A percentile compares a stretch with the other conserved stretches of the same genome.
These are phyloP conservation scores for Chrysaora quinquecirrha DNA, from an alignment of 30 jellyfish, hydroid and myxozoan genomes.

Conservation along the genomic window DNA sequence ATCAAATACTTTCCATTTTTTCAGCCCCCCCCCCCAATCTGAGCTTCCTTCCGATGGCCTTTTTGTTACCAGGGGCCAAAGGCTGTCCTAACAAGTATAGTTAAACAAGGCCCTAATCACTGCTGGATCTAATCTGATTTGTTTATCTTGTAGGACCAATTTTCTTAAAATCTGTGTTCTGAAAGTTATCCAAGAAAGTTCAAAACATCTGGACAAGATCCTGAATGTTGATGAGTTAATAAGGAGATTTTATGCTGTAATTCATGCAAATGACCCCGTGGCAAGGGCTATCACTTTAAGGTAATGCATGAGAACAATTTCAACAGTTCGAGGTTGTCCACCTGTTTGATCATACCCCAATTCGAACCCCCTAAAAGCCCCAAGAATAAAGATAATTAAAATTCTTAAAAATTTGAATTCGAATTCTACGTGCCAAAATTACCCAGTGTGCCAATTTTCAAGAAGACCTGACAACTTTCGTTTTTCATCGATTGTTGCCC, in stretches of 20 bases:
- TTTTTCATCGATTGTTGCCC: no score
- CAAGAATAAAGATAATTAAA: no score
- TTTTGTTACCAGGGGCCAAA: neutral
- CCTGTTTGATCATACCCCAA: no score
- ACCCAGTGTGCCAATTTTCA: no score
- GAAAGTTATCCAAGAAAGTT: conserved; percentile 93
- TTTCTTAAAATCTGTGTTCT: conserved; percentile 94
- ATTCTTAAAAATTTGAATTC: no score
- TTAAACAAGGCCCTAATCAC: neutral
- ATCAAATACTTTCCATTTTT: no score
- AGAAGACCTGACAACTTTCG: no score
- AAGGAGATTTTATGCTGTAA: conserved; percentile 80
- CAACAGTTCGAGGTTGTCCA: no score
- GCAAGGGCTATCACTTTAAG: conserved; percentile 98
- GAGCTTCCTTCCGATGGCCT: no score
- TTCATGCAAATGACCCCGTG: conserved; percentile 98
- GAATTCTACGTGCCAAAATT: no score
- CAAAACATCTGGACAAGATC: conserved; percentile 89
- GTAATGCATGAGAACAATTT: conserved; percentile 64
- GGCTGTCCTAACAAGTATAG: neutral
- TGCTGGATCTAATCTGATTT: neutral
- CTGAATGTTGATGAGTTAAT: conserved; percentile 95
- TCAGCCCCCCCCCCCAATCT: no score
- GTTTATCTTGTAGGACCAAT: conserved; percentile 69
- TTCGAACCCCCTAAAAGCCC: no score